phyloP scores from a whole-genome alignment of 2,888 invertebrate species.

The Trichopria drosophilae region DNA sequence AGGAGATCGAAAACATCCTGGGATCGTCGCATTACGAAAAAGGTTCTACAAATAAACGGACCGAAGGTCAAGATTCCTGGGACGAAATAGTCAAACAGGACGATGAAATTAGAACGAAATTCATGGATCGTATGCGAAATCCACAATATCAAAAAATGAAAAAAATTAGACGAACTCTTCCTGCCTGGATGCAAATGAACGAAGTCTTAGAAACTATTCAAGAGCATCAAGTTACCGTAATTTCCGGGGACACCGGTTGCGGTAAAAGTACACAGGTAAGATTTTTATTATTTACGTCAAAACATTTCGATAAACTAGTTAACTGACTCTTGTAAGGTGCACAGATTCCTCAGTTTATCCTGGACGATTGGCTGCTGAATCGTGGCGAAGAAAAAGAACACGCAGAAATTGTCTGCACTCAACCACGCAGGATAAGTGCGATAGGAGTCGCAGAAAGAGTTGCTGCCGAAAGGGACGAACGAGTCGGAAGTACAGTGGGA shows the following conservation, averaged over 20 bases:
- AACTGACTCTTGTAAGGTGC: not conserved
- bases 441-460: slow-evolving; percentile 91
- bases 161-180: slow-evolving; percentile 66
- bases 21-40: slow-evolving; percentile 70
- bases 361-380: slow-evolving; percentile 81
- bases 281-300: not conserved
- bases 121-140: slow-evolving; percentile 65
- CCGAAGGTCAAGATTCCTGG: slow-evolving; percentile 50
- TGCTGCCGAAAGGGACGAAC: slow-evolving; percentile 81
- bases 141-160: slow-evolving; percentile 71
- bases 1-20: slow-evolving; percentile 42
- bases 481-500: slow-evolving; percentile 70
- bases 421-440: slow-evolving; percentile 88
- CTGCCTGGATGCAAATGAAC: slow-evolving; percentile 72
- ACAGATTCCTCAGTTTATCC: slow-evolving; percentile 87
- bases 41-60: slow-evolving; percentile 63
- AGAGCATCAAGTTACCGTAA: slow-evolving; percentile 70
- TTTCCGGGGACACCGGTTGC: slow-evolving; percentile 84
- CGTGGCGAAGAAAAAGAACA: slow-evolving; percentile 63
- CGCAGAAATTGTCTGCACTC: slow-evolving; percentile 87
- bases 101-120: slow-evolving; percentile 65
- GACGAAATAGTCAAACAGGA: slow-evolving; percentile 67
- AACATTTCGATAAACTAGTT: not conserved
- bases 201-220: slow-evolving; percentile 70
- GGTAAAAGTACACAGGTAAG: slow-evolving; percentile 77